Evolutionary conservation across 2,113 vertebrate genomes (phyloP), one percentile per base, ranked within the genome.

Genomic region (Cololabis saira): DNA sequence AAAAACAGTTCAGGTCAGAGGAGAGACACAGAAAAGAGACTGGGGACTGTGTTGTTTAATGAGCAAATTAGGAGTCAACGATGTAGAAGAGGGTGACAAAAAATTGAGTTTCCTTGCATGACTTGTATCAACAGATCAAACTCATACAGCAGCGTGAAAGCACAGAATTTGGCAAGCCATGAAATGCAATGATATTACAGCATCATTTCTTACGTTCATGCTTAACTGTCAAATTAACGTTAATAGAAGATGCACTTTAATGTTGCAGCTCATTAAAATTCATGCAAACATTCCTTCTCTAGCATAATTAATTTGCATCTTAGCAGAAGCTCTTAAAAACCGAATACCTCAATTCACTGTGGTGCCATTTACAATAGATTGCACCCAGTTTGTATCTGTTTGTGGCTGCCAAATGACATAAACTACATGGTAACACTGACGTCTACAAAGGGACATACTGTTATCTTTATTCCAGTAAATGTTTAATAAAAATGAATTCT

Each of bases 221-320:
- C 47, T 69, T 45, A 54, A 61, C n/a, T 17, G 2, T 67, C 33
- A 73, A 75, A 78, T 75, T 61, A 66, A 52, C 21, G 54, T 74
- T 74, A 80, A 70, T 67, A 78, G 63, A 66, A 9, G 45, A 5
- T 57, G 55, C 56, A 66, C 53, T 68, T 79, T 74, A 74, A 78
- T 67, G 59, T 71, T 49, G 74, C 67, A 76, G 50, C 70, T 74
- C 63, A 80, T 89, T 80, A 75, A 83, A 81, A 80, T 71, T n/a
- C 70, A 80, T 64, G 62, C 40, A 76, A 74, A 67, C 56, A 80
- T 24, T 48, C 44, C 27, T 21, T 73, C 61, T 47, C 59, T 19
- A 51, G 76, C 44, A 74, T 76, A 48, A 87, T 84, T 75, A 75
- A 77, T 81, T 69, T 71, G 33, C 60, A 80, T 82, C n/a, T 60